Conservation (phyloP, 2,797 vertebrate genomes). For the Leptoclinus maculatus region DNA sequence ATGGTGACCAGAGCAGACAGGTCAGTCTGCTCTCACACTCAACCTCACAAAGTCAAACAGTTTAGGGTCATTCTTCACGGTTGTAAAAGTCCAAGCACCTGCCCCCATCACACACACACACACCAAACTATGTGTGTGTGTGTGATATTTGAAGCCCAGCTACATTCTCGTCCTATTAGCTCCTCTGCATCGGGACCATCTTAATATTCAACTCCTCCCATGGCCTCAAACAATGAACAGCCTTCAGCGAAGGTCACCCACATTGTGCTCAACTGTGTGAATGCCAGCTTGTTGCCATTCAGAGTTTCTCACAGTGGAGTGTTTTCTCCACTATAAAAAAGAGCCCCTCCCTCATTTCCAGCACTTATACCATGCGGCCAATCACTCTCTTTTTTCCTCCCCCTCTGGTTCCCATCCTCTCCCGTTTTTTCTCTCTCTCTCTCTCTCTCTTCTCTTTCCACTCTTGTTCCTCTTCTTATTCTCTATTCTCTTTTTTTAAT, state of each 20-base stretch:
- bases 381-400: slow-evolving; percentile 16
- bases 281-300: slow-evolving; percentile 45
- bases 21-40: slow-evolving; percentile 24
- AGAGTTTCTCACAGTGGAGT: slow-evolving; percentile 44
- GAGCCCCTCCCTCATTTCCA: slow-evolving; percentile 40
- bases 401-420: slow-evolving; percentile 13
- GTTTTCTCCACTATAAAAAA: slow-evolving; percentile 13
- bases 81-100: slow-evolving; percentile 39
- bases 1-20: slow-evolving; percentile 26
- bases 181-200: slow-evolving; percentile 13
- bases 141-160: not conserved
- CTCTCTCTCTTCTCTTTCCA: not conserved
- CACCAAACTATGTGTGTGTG: not conserved
- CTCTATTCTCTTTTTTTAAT: accelerated
- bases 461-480: not conserved
- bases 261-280: slow-evolving; percentile 39
- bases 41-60: slow-evolving; percentile 3
- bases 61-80: slow-evolving; percentile 10
- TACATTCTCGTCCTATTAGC: slow-evolving; percentile 5
- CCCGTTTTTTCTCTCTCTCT: not conserved
- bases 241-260: slow-evolving; percentile 70
- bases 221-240: slow-evolving; percentile 64
- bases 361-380: slow-evolving; percentile 61
- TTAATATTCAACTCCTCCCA: slow-evolving; percentile 55
- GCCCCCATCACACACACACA: slow-evolving; percentile 19